These are phyloP conservation scores for Luperina testacea DNA, from an alignment of 2,888 invertebrate species.

Conservation along the genomic window DNA sequence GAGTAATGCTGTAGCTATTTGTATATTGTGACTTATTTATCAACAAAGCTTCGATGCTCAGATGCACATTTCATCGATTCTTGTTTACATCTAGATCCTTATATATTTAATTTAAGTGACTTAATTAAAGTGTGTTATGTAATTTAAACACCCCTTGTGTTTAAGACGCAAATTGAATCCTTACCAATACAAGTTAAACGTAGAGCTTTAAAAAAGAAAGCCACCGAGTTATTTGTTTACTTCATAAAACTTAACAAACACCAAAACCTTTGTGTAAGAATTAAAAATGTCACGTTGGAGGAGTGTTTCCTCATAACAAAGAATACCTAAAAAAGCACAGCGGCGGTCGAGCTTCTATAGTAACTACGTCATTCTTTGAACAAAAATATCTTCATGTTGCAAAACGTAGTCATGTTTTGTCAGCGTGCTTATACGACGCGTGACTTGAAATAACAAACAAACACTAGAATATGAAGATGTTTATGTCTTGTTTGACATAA, in stretches of 20 bases:
- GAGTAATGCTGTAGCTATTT: neutral
- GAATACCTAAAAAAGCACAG: conserved; percentile 14
- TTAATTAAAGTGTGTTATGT: neutral
- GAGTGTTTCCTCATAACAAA: neutral
- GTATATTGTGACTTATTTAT: neutral
- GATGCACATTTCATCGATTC: neutral
- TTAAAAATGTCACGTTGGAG: neutral
- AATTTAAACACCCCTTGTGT: neutral
- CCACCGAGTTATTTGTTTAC: neutral
- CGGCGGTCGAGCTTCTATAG: neutral
- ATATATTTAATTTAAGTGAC: neutral
- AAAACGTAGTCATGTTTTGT: conserved; percentile 7
- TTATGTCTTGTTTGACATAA: neutral
- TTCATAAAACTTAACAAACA: neutral
- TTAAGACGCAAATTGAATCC: neutral
- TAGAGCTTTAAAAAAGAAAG: neutral
- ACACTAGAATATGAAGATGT: neutral
- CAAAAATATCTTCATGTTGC: conserved; percentile 1
- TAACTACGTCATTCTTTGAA: conserved; percentile 2
- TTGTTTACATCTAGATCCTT: neutral
- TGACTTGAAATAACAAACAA: conserved; percentile 3
- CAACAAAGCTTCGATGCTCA: neutral
- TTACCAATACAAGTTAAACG: neutral
- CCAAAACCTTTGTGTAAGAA: neutral
- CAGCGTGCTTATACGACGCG: neutral